Evolutionary conservation across 2,113 vertebrate genomes (phyloP).

Genomic region (Neogobius melanostomus): DNA sequence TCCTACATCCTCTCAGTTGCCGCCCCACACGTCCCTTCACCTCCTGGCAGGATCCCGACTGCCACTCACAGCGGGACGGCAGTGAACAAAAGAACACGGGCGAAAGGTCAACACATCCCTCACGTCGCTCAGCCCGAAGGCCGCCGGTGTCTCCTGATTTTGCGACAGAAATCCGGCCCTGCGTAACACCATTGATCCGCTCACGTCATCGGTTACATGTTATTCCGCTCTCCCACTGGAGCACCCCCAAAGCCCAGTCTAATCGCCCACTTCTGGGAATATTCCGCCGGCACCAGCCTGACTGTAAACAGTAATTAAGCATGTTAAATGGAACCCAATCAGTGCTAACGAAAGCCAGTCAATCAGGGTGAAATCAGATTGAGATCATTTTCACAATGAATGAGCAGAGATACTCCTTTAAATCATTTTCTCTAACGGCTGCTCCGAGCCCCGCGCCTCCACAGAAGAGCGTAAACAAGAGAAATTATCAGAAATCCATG

Average conservation of each 20-base stretch:
- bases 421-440: not conserved
- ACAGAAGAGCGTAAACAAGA: not conserved
- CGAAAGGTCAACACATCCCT: constrained; percentile 63
- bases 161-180: constrained; percentile 17
- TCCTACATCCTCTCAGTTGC: not conserved
- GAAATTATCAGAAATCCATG: constrained; percentile 7
- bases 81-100: constrained; percentile 65
- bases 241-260: constrained; percentile 2
- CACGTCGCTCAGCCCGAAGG: constrained; percentile 58
- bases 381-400: constrained; percentile 28
- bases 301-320: constrained; percentile 53
- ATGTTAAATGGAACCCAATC: constrained; percentile 50
- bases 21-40: constrained; percentile 7
- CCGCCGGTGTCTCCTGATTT: constrained; percentile 6
- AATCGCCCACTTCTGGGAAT: constrained; percentile 45
- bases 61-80: constrained; percentile 60
- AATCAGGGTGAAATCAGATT: constrained; percentile 21
- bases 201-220: constrained; percentile 27
- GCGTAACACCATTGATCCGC: constrained; percentile 39
- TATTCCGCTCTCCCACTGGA: constrained; percentile 23
- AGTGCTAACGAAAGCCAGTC: constrained; percentile 28
- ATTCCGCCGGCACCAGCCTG: constrained; percentile 28
- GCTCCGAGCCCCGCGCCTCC: not conserved
- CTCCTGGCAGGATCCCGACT: constrained; percentile 46
- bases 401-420: not conserved